These are phyloP conservation scores for Quadriops clusia DNA, from an alignment of 2,888 invertebrate genomes.

Conservation along the genomic window DNA sequence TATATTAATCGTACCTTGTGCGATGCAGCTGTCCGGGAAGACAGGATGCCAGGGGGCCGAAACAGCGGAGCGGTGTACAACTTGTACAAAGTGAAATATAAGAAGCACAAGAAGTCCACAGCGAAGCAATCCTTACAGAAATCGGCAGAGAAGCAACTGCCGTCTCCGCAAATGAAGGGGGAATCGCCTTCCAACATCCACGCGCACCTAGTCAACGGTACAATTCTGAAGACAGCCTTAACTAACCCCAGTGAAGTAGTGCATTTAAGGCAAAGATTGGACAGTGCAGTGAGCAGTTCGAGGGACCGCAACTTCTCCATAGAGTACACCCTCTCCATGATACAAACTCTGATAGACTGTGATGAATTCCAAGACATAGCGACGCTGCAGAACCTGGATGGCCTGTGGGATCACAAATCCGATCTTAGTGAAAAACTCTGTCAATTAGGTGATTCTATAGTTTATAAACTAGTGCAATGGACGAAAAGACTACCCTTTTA, in stretches of 20 bases:
- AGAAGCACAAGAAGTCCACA: slow-evolving; percentile 84
- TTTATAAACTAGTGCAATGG: slow-evolving; percentile 97
- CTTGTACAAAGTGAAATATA: slow-evolving; percentile 97
- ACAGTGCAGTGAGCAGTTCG: slow-evolving; percentile 79
- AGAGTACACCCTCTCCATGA: slow-evolving; percentile 78
- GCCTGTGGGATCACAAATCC: slow-evolving; percentile 80
- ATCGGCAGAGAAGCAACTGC: slow-evolving; percentile 32
- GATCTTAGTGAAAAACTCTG: slow-evolving; percentile 86
- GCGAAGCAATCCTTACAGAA: slow-evolving; percentile 38
- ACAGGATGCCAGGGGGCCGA: slow-evolving; percentile 98
- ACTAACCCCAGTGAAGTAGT: slow-evolving; percentile 90
- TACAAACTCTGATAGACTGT: slow-evolving; percentile 86
- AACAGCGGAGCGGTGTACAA: slow-evolving; percentile 99
- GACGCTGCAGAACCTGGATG: slow-evolving; percentile 81
- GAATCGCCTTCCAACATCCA: slow-evolving; percentile 35
- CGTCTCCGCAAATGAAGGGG: slow-evolving; percentile 28
- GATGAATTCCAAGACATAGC: slow-evolving; percentile 95
- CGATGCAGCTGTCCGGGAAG: slow-evolving; percentile 87
- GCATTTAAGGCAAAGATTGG: slow-evolving; percentile 75
- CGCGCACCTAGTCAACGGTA: slow-evolving; percentile 78
- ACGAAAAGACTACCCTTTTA: slow-evolving; percentile 97
- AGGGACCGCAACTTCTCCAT: slow-evolving; percentile 68
- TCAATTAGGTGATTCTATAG: slow-evolving; percentile 95
- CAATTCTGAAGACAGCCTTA: slow-evolving; percentile 86
- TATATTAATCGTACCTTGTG: too few species aligned